Conservation (phyloP, 2,888 invertebrate genomes). For the Heliconius hortense region DNA sequence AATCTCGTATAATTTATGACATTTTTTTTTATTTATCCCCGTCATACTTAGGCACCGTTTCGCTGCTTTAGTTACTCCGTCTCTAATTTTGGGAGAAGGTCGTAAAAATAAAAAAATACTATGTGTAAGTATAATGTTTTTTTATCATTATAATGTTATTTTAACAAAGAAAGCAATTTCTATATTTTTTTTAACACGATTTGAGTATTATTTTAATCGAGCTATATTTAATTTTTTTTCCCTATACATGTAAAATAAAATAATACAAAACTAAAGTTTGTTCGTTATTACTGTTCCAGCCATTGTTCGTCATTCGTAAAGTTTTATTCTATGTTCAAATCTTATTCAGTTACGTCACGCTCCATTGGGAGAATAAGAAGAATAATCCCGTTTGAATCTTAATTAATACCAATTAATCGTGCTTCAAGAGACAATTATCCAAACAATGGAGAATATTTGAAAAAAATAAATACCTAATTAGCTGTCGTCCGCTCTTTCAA, state of each 20-base stretch:
- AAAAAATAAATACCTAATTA: slow-evolving; percentile 52
- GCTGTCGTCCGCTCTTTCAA: slow-evolving; percentile 32
- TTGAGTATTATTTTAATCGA: too few relatives aligned
- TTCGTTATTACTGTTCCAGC: slow-evolving; percentile 21
- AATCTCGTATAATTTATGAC: too few relatives aligned
- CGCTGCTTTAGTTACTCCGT: too few relatives aligned
- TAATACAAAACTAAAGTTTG: slow-evolving; percentile 18
- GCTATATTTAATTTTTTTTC: neutral
- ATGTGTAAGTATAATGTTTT: too few relatives aligned
- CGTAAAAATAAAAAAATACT: too few relatives aligned
- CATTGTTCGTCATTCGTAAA: slow-evolving; percentile 29
- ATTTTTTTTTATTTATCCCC: too few relatives aligned
- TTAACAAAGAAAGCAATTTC: too few relatives aligned
- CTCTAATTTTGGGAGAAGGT: too few relatives aligned
- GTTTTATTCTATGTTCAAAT: slow-evolving; percentile 55
- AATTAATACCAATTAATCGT: slow-evolving; percentile 73
- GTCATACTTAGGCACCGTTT: too few relatives aligned
- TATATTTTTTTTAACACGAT: too few relatives aligned
- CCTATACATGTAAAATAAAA: slow-evolving; percentile 4
- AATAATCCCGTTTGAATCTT: slow-evolving; percentile 76
- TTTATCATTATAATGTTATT: too few relatives aligned
- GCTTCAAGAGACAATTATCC: slow-evolving; percentile 61
- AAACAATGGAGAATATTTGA: slow-evolving; percentile 53
- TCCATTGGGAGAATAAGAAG: slow-evolving; percentile 69
- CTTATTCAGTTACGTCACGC: slow-evolving; percentile 64